These are phyloP conservation scores for Eurystomus gularis DNA, from an alignment of 2,113 vertebrate genomes.

Conservation along the genomic window DNA sequence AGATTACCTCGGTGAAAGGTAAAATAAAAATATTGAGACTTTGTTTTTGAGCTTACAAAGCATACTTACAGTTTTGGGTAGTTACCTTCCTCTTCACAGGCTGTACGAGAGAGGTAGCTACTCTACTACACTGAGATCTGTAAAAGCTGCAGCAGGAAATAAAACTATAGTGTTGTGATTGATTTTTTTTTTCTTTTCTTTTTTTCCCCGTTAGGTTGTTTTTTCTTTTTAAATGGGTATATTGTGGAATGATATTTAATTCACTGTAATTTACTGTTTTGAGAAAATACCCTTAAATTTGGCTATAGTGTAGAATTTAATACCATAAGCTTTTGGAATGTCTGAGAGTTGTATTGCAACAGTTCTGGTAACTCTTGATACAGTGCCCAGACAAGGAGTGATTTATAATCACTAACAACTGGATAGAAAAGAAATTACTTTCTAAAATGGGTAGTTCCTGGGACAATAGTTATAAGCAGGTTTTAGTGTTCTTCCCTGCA, in stretches of 20 bases:
- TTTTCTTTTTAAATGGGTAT: background rate
- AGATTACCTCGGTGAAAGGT: slow-evolving; percentile 97
- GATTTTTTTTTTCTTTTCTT: background rate
- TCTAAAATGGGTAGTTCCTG: background rate
- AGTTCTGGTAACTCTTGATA: background rate
- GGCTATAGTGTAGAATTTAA: background rate
- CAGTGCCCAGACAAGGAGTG: background rate
- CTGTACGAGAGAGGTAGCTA: background rate
- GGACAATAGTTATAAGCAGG: background rate
- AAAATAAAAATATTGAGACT: slow-evolving; percentile 8
- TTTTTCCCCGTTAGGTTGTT: no score
- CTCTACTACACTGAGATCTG: background rate
- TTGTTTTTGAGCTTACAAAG: background rate
- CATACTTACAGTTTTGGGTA: background rate
- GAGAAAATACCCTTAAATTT: background rate
- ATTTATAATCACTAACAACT: background rate
- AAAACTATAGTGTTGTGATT: background rate
- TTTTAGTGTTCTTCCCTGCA: background rate
- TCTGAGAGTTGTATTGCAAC: background rate
- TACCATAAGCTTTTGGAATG: background rate
- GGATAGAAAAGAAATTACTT: background rate
- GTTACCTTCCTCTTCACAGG: background rate
- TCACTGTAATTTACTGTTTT: background rate
- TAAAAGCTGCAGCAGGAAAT: background rate
- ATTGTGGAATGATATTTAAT: background rate